Base-by-base conservation (phyloP, 2,797 vertebrate species). In the Micromesistius poutassou region DNA sequence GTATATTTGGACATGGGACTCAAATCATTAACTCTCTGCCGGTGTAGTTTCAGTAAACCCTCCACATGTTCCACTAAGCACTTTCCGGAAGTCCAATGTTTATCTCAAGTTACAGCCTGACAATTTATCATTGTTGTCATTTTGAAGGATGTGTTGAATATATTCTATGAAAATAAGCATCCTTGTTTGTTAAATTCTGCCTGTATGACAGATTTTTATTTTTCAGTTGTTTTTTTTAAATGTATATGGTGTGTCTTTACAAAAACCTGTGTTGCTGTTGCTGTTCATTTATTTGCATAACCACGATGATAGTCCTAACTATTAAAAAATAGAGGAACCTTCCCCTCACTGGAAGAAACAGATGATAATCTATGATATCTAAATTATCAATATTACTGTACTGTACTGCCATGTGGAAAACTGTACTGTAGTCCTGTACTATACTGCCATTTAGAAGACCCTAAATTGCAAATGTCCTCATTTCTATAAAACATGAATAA, bases 11-110 rank as follows among this genome's bases (percentile, higher is more conserved):
- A 62, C 55, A 62, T 25, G 5, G 55, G 22, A 62, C 55, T 25
- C 55, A 62, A 62, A 62, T 68, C 62, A 28, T 68, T 28, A 68
- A 68, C 62, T 28, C 62, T 68, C 62, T 68, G 62, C 62, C 9
- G 25, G 62, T 68, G 62, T 36, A 38, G 25, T 36, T 55, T 68
- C 19, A 31, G 19, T 71, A 46, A 25, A 42, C 19, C 42, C 31
- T 75, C 87, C 88, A 88, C 90, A 28, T 28, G 62, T 77, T 46
- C 89, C 85, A 85, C 80, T 78, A 74, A 88, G 88, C 91, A 88
- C 90, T 93, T 93, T 86, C 84, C 22, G 1, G 50, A 66, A 68
- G 62, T 25, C 62, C 9, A n/a, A 28, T 68, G 62, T 28, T 68
- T 68, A 68, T 86, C 84, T 86, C 73, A 74, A 80, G 70, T 81